Evolutionary conservation across 2,888 invertebrate genomes (phyloP).

Genomic region (Drosophila rellima): DNA sequence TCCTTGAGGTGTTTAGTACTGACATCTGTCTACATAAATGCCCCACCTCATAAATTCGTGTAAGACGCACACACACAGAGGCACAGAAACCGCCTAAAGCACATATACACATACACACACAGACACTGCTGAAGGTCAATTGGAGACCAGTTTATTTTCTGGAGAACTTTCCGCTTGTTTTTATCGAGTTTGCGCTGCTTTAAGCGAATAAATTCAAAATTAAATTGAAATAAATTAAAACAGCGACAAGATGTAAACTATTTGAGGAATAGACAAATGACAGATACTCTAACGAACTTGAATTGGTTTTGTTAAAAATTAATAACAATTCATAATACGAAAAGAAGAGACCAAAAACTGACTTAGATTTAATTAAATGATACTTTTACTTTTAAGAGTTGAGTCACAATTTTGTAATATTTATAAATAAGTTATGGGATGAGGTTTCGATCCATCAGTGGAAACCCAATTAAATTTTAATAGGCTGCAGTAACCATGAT

Average conservation of each 20-base stretch:
- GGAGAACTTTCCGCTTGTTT: neutral
- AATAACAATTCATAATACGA: neutral
- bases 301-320: neutral
- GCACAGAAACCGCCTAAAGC: neutral
- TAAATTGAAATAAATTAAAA: conserved; percentile 69
- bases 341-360: neutral
- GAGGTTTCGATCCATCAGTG: no score
- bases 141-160: conserved; percentile 44
- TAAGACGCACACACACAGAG: conserved; percentile 5
- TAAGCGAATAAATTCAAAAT: conserved; percentile 70
- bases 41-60: conserved; percentile 25
- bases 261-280: neutral
- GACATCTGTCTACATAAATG: conserved; percentile 17
- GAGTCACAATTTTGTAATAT: neutral
- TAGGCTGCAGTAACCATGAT: neutral
- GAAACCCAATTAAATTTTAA: no score
- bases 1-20: conserved; percentile 23
- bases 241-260: conserved; percentile 13
- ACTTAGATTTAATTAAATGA: neutral
- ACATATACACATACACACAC: conserved; percentile 3
- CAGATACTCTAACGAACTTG: conserved; percentile 2
- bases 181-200: conserved; percentile 18
- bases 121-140: conserved; percentile 51
- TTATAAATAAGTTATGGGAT: no score
- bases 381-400: neutral